A percentile compares a stretch with the other conserved stretches of the same genome.
These are phyloP conservation scores for Andrena marginata DNA, from an alignment of 2,888 invertebrate genomes.

Conservation along the genomic window DNA sequence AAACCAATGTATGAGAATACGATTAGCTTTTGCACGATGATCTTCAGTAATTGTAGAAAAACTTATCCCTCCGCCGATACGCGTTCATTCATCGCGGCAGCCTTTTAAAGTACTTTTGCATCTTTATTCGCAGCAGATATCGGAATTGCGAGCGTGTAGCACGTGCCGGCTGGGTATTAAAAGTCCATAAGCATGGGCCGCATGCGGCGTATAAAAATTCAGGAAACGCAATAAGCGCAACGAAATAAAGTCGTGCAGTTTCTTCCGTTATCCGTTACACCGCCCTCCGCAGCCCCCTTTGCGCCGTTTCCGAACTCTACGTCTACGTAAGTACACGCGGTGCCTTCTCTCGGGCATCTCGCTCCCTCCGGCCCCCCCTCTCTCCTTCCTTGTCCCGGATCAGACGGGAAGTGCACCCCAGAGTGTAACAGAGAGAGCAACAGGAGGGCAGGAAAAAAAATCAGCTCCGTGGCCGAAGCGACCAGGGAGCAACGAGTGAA, in stretches of 20 bases:
- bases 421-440: constrained; percentile 13
- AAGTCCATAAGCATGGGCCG: constrained; percentile 71
- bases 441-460: constrained; percentile 66
- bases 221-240: constrained; percentile 81
- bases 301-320: constrained; percentile 41
- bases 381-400: background rate
- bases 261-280: constrained; percentile 77
- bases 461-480: constrained; percentile 75
- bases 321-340: constrained; percentile 29
- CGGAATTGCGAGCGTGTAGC: constrained; percentile 66
- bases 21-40: no score
- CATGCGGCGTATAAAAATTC: constrained; percentile 77
- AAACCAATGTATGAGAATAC: no score
- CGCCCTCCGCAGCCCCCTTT: constrained; percentile 34
- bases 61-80: background rate
- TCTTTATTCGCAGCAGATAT: constrained; percentile 58
- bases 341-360: constrained; percentile 4
- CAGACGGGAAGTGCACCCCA: background rate
- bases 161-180: constrained; percentile 72
- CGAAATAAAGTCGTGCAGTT: constrained; percentile 80
- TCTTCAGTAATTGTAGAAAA: no score
- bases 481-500: constrained; percentile 78
- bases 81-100: background rate
- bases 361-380: background rate
- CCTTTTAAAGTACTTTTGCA: constrained; percentile 32